Percentiles rank a stretch among this genome's conserved stretches.
Evolutionary conservation across 2,797 vertebrate species (phyloP).

Genomic region (Sebastiscus albofasciatus): DNA sequence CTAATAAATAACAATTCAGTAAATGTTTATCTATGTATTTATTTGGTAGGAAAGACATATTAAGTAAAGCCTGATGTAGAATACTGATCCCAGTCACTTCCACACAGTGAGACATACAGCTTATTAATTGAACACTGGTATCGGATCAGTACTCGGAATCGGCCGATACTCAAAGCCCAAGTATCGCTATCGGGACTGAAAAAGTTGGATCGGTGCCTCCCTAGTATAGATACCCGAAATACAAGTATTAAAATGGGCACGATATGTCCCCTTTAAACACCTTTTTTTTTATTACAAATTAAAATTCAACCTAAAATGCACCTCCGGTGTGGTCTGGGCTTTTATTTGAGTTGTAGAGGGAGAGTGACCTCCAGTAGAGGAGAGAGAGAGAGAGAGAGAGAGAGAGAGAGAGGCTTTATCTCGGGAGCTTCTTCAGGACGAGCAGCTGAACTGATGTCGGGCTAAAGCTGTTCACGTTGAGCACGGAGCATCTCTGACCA

Average conservation of each 20-base stretch:
- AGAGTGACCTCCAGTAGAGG: background rate
- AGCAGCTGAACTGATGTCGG: constrained; percentile 33
- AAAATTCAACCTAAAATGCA: background rate
- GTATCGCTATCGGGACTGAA: too few relatives aligned
- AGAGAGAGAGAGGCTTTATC: background rate
- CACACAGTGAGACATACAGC: too few relatives aligned
- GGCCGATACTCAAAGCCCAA: too few relatives aligned
- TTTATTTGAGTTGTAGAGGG: background rate
- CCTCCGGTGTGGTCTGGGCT: background rate
- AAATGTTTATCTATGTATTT: background rate
- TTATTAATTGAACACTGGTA: too few relatives aligned
- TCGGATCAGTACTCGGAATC: too few relatives aligned
- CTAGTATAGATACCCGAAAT: too few relatives aligned
- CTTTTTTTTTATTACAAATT: background rate
- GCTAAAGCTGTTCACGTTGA: constrained; percentile 37
- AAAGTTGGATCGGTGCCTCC: too few relatives aligned
- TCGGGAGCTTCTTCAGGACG: constrained; percentile 10
- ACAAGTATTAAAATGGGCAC: too few relatives aligned
- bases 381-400: too few relatives aligned
- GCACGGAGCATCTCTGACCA: constrained; percentile 36
- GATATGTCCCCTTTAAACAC: background rate
- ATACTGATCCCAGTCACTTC: background rate
- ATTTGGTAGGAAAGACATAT: too few relatives aligned
- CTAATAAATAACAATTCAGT: too few relatives aligned
- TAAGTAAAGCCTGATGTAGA: too few relatives aligned